Evolutionary conservation across 2,113 vertebrate genomes (phyloP).

Genomic region (Oryctolagus cuniculus): DNA sequence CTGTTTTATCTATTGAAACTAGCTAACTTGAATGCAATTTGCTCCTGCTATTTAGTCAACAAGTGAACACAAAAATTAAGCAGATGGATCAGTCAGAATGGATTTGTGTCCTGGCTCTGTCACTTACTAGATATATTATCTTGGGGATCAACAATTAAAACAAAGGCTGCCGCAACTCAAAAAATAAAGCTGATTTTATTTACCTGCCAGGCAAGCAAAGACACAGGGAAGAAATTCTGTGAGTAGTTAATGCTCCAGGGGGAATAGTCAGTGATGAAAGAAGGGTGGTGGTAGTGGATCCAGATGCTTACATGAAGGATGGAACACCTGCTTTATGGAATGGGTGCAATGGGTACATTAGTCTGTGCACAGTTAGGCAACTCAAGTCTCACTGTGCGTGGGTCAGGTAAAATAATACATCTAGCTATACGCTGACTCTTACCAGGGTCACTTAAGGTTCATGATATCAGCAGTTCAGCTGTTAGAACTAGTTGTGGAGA

Average conservation of each 20-base stretch:
- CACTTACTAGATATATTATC: neutral
- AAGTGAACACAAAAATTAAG: slow-evolving; percentile 3
- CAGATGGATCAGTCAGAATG: neutral
- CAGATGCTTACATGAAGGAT: neutral
- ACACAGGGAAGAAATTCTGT: neutral
- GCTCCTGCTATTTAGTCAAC: neutral
- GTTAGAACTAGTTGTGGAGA: neutral
- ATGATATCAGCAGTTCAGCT: too few relatives aligned
- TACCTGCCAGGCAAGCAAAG: neutral
- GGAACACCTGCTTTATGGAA: neutral
- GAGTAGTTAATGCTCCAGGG: neutral
- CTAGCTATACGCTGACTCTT: neutral
- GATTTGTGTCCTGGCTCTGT: neutral
- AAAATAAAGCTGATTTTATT: neutral
- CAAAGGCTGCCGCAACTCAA: neutral
- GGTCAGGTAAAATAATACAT: neutral
- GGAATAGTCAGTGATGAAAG: too few relatives aligned
- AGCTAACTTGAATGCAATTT: neutral
- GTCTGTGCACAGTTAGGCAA: neutral
- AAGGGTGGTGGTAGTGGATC: neutral
- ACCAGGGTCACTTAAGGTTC: neutral
- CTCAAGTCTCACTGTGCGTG: neutral
- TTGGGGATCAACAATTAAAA: neutral
- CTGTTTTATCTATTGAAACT: neutral
- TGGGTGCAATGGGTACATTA: neutral